Conservation (phyloP, 2,113 vertebrate genomes). For the Ctenomys sociabilis region DNA sequence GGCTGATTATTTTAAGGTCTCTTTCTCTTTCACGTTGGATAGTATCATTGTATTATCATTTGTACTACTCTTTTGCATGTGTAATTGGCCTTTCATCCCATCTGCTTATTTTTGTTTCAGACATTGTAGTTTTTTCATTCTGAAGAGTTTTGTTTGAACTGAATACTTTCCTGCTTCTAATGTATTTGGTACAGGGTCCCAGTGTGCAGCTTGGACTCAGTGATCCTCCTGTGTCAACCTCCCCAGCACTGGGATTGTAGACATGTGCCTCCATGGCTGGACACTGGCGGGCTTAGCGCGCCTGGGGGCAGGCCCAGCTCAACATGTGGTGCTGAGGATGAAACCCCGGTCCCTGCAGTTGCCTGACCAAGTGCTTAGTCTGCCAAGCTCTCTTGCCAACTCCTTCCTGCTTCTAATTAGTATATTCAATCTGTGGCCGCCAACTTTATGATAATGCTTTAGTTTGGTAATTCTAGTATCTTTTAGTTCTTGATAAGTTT, state of each 20-base stretch:
- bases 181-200: no score
- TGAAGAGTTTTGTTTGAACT: background rate
- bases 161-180: background rate
- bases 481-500: background rate
- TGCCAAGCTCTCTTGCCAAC: no score
- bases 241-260: no score
- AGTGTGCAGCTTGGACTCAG: no score
- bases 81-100: background rate
- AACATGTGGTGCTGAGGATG: no score
- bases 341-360: no score
- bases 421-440: background rate
- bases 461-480: background rate
- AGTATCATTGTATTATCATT: background rate
- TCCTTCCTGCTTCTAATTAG: background rate
- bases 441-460: background rate
- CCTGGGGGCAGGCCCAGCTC: no score
- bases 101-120: background rate
- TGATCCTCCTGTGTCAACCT: no score
- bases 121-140: background rate
- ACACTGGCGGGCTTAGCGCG: no score
- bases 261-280: no score
- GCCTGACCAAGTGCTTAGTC: no score
- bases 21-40: background rate
- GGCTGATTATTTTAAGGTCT: background rate
- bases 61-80: background rate